phyloP scores from a whole-genome alignment of 2,888 invertebrate species.

The Pemphredon lugubris region DNA sequence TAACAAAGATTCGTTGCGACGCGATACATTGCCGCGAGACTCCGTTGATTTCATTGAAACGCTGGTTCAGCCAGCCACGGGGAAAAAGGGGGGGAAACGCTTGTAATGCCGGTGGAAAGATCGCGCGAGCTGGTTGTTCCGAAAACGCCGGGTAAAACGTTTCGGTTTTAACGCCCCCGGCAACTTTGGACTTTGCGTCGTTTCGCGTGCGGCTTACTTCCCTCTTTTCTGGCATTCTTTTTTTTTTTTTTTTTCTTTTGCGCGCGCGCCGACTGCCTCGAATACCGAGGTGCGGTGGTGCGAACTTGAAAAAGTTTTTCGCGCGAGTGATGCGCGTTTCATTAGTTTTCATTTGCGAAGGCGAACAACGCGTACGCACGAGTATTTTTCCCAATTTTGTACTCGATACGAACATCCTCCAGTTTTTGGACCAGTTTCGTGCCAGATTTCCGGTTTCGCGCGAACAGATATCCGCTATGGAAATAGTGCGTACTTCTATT shows the following conservation, averaged over 20 bases:
- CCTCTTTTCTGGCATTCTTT: background rate
- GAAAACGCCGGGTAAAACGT: slow-evolving; percentile 17
- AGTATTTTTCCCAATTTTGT: too few species aligned
- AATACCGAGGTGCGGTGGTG: slow-evolving; percentile 9
- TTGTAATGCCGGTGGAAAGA: background rate
- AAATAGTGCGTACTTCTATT: too few species aligned
- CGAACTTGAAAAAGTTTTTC: slow-evolving; percentile 13
- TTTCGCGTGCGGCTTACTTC: slow-evolving; percentile 2
- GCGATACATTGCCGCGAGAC: background rate
- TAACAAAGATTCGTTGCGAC: background rate
- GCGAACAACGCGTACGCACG: too few species aligned
- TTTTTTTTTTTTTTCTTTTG: background rate
- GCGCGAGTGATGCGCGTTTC: background rate
- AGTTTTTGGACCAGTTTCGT: background rate
- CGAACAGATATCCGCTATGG: too few species aligned
- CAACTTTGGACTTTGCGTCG: slow-evolving; percentile 9
- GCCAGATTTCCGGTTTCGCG: background rate
- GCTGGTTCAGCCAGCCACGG: too few species aligned
- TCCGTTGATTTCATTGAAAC: slow-evolving; percentile 1
- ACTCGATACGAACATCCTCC: too few species aligned
- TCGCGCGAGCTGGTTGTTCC: slow-evolving; percentile 1
- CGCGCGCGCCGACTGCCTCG: slow-evolving; percentile 4
- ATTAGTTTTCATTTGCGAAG: background rate
- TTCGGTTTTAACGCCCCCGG: slow-evolving; percentile 11
- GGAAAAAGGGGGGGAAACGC: too few species aligned